Conservation (phyloP, 2,797 vertebrate genomes). For the Neostethus bicornis region DNA sequence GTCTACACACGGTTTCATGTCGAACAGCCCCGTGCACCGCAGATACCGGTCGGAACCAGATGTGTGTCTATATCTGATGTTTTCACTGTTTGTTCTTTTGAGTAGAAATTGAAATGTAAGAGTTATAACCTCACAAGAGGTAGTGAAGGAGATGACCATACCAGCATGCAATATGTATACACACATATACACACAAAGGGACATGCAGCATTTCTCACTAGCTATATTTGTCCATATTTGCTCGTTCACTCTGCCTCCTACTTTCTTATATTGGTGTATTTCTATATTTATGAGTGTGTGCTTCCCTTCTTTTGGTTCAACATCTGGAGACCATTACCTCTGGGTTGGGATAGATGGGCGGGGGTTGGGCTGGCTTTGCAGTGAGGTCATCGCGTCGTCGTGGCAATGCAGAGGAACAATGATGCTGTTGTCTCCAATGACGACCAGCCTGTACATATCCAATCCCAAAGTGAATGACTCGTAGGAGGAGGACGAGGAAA, state of each 20-base stretch:
- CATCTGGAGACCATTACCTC: conserved; percentile 79
- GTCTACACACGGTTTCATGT: background rate
- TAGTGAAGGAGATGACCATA: background rate
- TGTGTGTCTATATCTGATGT: conserved; percentile 12
- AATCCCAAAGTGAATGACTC: conserved; percentile 28
- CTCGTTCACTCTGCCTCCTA: conserved; percentile 32
- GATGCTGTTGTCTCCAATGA: conserved; percentile 71
- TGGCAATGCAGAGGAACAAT: conserved; percentile 75
- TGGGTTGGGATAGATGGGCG: conserved; percentile 44
- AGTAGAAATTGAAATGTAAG: conserved; percentile 27
- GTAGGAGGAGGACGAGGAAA: conserved; percentile 4
- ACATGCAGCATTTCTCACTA: conserved; percentile 12
- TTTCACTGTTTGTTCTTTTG: conserved; percentile 24
- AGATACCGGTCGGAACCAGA: conserved; percentile 9
- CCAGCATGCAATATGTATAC: conserved; percentile 9
- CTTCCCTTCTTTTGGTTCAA: conserved; percentile 53
- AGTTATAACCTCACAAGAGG: conserved; percentile 17
- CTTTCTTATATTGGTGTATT: conserved; percentile 52
- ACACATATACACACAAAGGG: background rate
- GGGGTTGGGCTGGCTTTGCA: conserved; percentile 55
- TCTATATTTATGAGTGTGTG: conserved; percentile 26
- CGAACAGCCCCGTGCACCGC: conserved; percentile 17
- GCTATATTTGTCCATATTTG: conserved; percentile 56
- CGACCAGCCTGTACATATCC: conserved; percentile 33
- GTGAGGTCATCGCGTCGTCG: conserved; percentile 74